Evolutionary conservation across 2,797 vertebrate genomes (phyloP).

Genomic region (Perdix hodgsoniae): DNA sequence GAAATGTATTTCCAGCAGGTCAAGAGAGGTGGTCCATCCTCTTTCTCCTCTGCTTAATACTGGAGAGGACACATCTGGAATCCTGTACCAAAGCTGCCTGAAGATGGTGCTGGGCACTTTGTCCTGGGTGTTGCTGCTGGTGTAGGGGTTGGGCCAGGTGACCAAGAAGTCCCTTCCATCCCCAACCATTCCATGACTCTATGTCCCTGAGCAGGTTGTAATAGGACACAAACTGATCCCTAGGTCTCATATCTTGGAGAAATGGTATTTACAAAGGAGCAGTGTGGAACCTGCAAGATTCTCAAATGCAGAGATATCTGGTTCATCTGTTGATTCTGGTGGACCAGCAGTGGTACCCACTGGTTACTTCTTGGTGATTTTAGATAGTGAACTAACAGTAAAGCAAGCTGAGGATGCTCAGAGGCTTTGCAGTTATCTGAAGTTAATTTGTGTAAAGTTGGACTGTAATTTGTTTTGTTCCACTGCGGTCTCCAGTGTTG

Average conservation of each 20-base stretch:
- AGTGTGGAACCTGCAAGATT: background rate
- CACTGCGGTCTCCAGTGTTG: background rate
- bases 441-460: background rate
- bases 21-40: background rate
- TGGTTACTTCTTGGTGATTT: background rate
- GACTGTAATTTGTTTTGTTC: background rate
- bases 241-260: background rate
- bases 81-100: background rate
- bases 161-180: background rate
- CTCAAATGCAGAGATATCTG: background rate
- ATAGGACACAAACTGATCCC: background rate
- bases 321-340: background rate
- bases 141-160: background rate
- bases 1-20: background rate
- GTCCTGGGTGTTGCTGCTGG: background rate
- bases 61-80: background rate
- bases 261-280: background rate
- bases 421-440: constrained; percentile 5
- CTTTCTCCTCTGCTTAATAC: background rate
- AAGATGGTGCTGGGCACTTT: background rate
- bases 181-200: background rate
- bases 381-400: background rate
- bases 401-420: background rate
- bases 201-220: background rate
- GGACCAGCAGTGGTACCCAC: background rate